Percentiles rank a stretch among this genome's conserved stretches.
phyloP scores from a whole-genome alignment of 2,113 vertebrate species.

The Neolamprologus devosi region DNA sequence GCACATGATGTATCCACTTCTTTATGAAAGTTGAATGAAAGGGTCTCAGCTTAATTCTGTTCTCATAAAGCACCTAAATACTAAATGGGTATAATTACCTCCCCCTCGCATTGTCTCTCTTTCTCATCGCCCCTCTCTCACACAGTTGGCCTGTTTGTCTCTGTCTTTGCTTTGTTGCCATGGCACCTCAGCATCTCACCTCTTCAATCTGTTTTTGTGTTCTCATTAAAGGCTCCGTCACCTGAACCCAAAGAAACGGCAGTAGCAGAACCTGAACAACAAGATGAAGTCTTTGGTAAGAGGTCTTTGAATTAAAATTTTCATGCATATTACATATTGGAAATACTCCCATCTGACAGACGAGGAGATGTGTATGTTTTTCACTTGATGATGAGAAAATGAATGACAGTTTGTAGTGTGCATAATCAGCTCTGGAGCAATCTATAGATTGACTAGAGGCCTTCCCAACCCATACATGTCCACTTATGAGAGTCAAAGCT shows the following conservation, averaged over 20 bases:
- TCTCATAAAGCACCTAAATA: not conserved
- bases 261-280: constrained; percentile 51
- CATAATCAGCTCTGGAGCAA: not conserved
- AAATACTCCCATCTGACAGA: not conserved
- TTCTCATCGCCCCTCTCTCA: not conserved
- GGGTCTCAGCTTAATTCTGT: not conserved
- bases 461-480: not conserved
- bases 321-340: not conserved
- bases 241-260: constrained; percentile 16
- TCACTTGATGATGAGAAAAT: not conserved
- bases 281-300: constrained; percentile 87
- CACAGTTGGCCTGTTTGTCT: not conserved
- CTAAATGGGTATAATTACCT: not conserved
- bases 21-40: not conserved
- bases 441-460: not conserved
- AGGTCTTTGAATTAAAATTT: not conserved
- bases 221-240: constrained; percentile 50
- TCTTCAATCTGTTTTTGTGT: constrained; percentile 53
- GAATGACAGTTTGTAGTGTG: not conserved
- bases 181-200: constrained; percentile 47
- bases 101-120: not conserved
- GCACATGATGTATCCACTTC: not conserved
- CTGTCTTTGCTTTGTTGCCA: constrained; percentile 55
- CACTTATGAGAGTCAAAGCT: not conserved
- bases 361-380: not conserved